These are phyloP conservation scores for Tringa solitaria DNA, from an alignment of 2,113 vertebrate species.

Conservation along the genomic window DNA sequence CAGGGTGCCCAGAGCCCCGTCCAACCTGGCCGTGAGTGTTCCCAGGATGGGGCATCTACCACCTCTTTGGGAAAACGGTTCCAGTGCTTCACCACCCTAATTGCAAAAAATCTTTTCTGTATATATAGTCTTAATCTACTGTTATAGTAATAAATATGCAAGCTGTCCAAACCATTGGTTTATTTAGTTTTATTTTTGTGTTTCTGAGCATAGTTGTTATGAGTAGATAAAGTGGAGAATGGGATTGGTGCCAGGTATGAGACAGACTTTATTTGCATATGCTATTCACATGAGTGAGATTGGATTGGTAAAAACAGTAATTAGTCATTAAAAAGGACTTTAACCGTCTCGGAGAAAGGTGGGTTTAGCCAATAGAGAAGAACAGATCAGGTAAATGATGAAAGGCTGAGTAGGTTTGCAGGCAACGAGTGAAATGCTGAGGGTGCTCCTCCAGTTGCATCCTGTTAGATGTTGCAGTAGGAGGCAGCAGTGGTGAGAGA, in stretches of 20 bases:
- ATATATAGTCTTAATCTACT: neutral
- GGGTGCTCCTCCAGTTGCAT: neutral
- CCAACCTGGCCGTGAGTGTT: neutral
- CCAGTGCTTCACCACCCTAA: neutral
- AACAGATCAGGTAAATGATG: neutral
- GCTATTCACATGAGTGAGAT: neutral
- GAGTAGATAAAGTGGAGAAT: neutral
- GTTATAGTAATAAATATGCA: neutral
- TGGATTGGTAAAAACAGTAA: neutral
- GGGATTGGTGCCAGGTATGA: neutral
- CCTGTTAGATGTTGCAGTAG: neutral
- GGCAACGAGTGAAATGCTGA: neutral
- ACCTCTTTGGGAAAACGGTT: neutral
- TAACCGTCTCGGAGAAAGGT: neutral
- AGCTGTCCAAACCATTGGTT: neutral
- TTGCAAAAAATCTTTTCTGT: neutral
- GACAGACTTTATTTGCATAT: neutral
- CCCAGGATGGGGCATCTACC: neutral
- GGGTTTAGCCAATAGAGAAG: neutral
- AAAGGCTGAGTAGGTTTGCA: neutral
- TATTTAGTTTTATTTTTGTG: neutral
- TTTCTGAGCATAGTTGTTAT: neutral
- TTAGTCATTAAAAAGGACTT: neutral
- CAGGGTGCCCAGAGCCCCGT: neutral
- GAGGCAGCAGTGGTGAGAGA: neutral